Conservation (phyloP, 2,113 vertebrate genomes). For the Fukomys damarensis region DNA sequence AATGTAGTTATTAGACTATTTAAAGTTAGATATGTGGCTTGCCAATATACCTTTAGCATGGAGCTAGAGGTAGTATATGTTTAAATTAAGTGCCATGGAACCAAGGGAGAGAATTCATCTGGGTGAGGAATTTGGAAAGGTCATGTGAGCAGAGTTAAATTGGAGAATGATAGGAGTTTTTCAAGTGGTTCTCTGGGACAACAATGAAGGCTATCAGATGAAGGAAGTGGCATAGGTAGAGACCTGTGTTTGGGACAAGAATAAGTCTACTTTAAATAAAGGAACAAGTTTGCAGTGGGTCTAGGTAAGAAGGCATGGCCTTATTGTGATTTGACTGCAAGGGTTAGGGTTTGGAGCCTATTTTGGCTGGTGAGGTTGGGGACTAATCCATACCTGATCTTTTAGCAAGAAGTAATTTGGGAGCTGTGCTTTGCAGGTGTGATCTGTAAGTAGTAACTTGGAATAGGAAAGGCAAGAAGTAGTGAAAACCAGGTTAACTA, state of each 20-base stretch:
- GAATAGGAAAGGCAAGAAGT: constrained; percentile 45
- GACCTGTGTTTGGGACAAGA: constrained; percentile 16
- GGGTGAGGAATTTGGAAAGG: background rate
- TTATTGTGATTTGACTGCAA: constrained; percentile 5
- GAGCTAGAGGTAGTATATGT: constrained; percentile 7
- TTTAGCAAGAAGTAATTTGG: constrained; percentile 14
- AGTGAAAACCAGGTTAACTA: constrained; percentile 28
- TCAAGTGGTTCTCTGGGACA: constrained; percentile 4
- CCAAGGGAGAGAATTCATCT: background rate
- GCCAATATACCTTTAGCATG: background rate
- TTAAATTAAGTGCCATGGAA: background rate
- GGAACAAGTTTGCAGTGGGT: background rate
- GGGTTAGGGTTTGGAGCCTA: background rate
- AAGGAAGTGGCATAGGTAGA: constrained; percentile 24
- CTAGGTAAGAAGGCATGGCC: background rate
- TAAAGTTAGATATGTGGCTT: background rate
- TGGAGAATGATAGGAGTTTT: constrained; percentile 52
- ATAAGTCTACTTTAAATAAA: constrained; percentile 18
- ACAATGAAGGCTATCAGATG: background rate
- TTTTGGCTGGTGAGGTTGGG: background rate
- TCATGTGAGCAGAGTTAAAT: background rate
- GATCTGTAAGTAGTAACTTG: constrained; percentile 30
- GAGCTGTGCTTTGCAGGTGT: background rate
- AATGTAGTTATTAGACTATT: constrained; percentile 16
- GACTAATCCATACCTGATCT: background rate